Evolutionary conservation across 1,140 invertebrate species (phyloP), one percentile per base, ranked within the genome.

Genomic region (Pectinophora gossypiella): DNA sequence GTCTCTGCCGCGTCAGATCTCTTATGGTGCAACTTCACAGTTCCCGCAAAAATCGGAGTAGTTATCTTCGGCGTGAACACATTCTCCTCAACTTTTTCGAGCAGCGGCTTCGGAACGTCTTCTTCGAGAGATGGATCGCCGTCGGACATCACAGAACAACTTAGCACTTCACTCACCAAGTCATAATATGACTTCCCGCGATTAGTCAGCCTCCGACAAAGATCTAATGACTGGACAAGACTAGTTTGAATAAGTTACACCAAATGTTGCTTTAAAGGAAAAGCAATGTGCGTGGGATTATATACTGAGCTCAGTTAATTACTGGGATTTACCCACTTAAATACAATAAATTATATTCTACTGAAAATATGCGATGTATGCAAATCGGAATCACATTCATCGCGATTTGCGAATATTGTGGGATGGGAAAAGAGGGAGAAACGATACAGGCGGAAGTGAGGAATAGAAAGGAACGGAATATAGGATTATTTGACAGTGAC

Each of bases 121-220:
- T 89, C 87, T 70, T 89, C 87, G 35, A 89, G 74, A 46, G 87
- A 89, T 64, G 87, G 87, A 53, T 85, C 82, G 19, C 85, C 86
- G 73, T 88, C 86, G 60, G 87, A 89, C 87, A 89, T 89, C 57
- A 79, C 80, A 82, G 44, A 22, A 53, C 19, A 35, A 51, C 10
- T 47, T 18, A 40, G 16, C 16, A 40, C 10, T 47, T 15, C 51
- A 21, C 18, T 54, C 20, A 57, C 46, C 40, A 58, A 58, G 51
- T 35, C 44, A 50, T 13, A 12, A 38, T 43, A 43, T 19, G 49
- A 21, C 51, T 55, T 64, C 48, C 35, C 36, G 20, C 42, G 48
- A 68, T 68, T 67, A 70, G 63, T 66, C 64, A 70, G 52, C 45
- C 21, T 21, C n/a, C 12, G n/a, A n/a, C n/a, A n/a, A 44, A 55